Percentiles rank a stretch among this genome's conserved stretches.
These are phyloP conservation scores for Natator depressus DNA, from an alignment of 2,113 vertebrate genomes.

Conservation along the genomic window DNA sequence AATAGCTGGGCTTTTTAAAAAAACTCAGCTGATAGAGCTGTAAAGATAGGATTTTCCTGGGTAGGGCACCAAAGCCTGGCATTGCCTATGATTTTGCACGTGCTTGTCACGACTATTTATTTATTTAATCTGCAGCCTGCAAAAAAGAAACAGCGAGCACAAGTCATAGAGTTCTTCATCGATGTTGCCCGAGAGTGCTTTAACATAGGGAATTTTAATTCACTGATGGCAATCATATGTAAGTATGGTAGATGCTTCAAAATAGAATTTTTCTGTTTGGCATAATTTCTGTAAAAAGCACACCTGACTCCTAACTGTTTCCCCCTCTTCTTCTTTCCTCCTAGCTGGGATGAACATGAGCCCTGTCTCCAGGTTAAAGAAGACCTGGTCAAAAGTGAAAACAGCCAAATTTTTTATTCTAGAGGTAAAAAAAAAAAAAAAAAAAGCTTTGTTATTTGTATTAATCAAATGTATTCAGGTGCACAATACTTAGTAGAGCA, in stretches of 20 bases:
- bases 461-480: neutral
- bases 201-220: conserved; percentile 97
- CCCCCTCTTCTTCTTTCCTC: neutral
- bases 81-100: neutral
- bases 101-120: neutral
- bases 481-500: neutral
- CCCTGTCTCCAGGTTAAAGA: conserved; percentile 93
- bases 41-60: neutral
- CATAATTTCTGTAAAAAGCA: neutral
- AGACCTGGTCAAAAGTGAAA: conserved; percentile 97
- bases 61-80: neutral
- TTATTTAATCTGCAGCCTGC: conserved; percentile 82
- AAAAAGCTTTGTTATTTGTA: neutral
- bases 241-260: conserved; percentile 72
- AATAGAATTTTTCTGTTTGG: neutral
- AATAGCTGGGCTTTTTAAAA: neutral
- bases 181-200: conserved; percentile 95
- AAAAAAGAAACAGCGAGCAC: conserved; percentile 94
- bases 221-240: conserved; percentile 97
- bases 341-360: conserved; percentile 97
- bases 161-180: conserved; percentile 95
- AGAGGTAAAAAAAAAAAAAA: conserved; percentile 86
- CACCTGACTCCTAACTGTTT: neutral
- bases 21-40: neutral
- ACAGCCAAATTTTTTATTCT: conserved; percentile 96